Evolutionary conservation across 2,113 vertebrate species (phyloP).

Genomic region (Poecile atricapillus): DNA sequence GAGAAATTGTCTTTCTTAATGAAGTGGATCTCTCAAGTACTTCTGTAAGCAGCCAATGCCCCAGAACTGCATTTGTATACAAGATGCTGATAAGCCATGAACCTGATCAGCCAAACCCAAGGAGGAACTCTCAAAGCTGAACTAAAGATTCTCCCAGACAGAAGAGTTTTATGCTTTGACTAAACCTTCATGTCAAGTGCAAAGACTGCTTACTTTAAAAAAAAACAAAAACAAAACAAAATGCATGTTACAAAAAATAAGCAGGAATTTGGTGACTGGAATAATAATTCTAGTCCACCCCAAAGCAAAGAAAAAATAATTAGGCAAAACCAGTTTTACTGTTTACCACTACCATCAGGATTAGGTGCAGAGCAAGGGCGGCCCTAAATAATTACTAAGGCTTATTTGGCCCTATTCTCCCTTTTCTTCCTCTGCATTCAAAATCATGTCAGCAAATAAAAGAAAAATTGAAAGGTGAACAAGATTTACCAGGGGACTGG

Average conservation of each 20-base stretch:
- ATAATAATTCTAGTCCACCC: not conserved
- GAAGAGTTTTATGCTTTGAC: not conserved
- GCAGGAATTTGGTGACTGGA: not conserved
- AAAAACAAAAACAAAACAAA: not conserved
- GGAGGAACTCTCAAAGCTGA: not conserved
- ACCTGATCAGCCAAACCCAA: not conserved
- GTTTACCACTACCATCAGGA: not conserved
- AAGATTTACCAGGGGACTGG: not conserved
- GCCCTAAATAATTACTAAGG: not conserved
- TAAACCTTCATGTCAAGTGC: not conserved
- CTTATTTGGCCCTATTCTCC: not conserved
- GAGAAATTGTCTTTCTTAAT: not conserved
- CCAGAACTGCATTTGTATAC: not conserved
- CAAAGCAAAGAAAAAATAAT: not conserved
- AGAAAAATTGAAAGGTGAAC: not conserved
- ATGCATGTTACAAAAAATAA: not conserved
- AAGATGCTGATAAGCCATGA: not conserved
- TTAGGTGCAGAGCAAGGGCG: rapidly evolving
- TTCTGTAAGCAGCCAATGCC: not conserved
- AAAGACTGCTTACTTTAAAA: not conserved
- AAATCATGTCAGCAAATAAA: not conserved
- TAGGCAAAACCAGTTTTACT: not conserved
- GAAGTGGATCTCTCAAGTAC: not conserved
- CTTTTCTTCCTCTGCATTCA: not conserved
- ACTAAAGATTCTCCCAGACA: not conserved